Percentiles rank a stretch among this genome's conserved stretches.
Evolutionary conservation across 2,888 invertebrate genomes (phyloP).

Genomic region (Hecatera dysodea): DNA sequence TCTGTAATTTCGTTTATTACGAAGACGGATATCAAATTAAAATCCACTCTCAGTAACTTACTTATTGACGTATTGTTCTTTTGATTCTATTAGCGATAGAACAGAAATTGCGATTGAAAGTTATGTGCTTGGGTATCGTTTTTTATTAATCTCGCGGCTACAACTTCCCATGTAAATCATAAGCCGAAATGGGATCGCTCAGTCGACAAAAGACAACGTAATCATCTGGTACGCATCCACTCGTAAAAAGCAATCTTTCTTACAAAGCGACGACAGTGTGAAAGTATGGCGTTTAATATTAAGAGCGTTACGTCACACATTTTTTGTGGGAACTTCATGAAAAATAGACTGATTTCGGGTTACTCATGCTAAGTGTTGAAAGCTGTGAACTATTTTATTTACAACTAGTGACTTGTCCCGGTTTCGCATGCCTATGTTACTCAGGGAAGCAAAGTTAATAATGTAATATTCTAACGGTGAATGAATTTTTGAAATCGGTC

Average conservation of each 20-base stretch:
- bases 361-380: constrained; percentile 61
- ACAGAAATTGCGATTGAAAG: constrained; percentile 37
- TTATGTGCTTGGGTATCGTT: constrained; percentile 7
- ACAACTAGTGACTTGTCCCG: too few relatives aligned
- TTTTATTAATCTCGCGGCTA: constrained; percentile 42
- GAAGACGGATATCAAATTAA: constrained; percentile 46
- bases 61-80: constrained; percentile 53
- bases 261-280: constrained; percentile 73
- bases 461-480: too few relatives aligned
- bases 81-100: constrained; percentile 46
- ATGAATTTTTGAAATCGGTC: too few relatives aligned
- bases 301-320: constrained; percentile 70
- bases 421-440: too few relatives aligned
- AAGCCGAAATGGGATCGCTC: constrained; percentile 67
- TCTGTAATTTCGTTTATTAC: constrained; percentile 51
- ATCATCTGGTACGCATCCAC: constrained; percentile 80
- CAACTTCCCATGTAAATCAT: constrained; percentile 80
- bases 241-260: constrained; percentile 77
- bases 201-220: constrained; percentile 79
- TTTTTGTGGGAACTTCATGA: constrained; percentile 68
- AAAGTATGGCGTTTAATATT: constrained; percentile 76
- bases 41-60: constrained; percentile 43
- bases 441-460: too few relatives aligned
- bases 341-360: constrained; percentile 64
- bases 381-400: constrained; percentile 57